Evolutionary conservation across 2,113 vertebrate species (phyloP).

Genomic region (Egretta garzetta): DNA sequence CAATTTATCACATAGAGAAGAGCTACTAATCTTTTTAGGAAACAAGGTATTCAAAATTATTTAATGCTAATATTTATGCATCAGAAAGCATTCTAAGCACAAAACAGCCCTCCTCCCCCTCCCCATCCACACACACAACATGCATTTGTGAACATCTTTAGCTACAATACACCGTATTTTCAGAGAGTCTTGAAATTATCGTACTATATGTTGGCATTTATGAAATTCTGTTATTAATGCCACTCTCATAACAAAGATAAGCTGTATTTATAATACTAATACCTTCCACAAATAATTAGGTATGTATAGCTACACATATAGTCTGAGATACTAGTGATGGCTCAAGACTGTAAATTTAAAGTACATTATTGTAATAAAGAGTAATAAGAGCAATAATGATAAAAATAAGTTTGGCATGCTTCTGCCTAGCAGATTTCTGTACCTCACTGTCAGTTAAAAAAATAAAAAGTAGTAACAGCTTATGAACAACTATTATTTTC

Average conservation of each 20-base stretch:
- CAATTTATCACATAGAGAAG: conserved; percentile 79
- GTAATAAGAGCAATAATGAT: conserved; percentile 1
- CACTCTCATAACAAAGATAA: conserved; percentile 35
- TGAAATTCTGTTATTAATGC: conserved; percentile 69
- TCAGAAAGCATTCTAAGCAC: conserved; percentile 71
- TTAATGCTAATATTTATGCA: conserved; percentile 83
- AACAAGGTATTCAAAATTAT: conserved; percentile 82
- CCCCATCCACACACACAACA: background rate
- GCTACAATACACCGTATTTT: conserved; percentile 58
- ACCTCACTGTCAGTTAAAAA: background rate
- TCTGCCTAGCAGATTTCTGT: background rate
- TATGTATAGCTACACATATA: conserved; percentile 15
- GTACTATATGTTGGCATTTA: background rate
- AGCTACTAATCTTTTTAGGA: conserved; percentile 82
- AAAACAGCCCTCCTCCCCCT: conserved; percentile 27
- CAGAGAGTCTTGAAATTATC: conserved; percentile 49
- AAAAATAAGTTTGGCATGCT: conserved; percentile 1
- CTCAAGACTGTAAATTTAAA: conserved; percentile 30
- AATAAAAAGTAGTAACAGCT: background rate
- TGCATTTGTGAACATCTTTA: conserved; percentile 60
- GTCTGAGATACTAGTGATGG: background rate
- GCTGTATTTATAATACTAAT: conserved; percentile 47
- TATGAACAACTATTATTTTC: background rate
- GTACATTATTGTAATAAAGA: conserved; percentile 5
- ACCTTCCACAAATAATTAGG: conserved; percentile 48